Evolutionary conservation across 2,113 vertebrate species (phyloP), one percentile per base, ranked within the genome.

Genomic region (Maccullochella peelii): DNA sequence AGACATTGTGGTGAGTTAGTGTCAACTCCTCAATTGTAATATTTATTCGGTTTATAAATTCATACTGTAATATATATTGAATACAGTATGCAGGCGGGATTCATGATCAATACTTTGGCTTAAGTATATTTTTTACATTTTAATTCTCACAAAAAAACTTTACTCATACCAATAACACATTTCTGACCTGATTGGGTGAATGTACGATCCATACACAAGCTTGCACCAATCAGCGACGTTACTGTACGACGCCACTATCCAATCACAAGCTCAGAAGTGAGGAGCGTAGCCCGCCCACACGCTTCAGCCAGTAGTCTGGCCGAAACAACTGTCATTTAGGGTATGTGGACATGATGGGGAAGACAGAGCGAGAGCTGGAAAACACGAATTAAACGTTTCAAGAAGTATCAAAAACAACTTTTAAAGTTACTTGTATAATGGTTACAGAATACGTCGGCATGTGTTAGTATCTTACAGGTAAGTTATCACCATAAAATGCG

Each of bases 241-340:
- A 89, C 75, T 92, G 89, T 90, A 85, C 16, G 23, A 18, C 16
- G 5, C 0, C 12, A 0, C 12, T 30, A 52, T 27, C 94, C 93
- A 95, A 95, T 93, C 90, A 90, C 5, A 74, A 42, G 74, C 72
- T 8, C 10, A 3, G 69, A 10, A 55, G 23, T 0, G 25, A 2
- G 5, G 0, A 8, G 14, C 44, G 65, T 71, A 47, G 1, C 90
- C 91, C 91, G 86, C 94, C 94, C 77, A 74, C 76, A 33, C 69
- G 30, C 80, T 58, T 25, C 90, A 93, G 82, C 89, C 92, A 86
- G 87, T 92, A 75, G 86, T 87, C 63, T 84, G 63, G 76, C 68
- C 21, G 88, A 70, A 83, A 77, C 86, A 92, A 86, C 92, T 95
- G 94, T 95, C 94, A 95, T 86, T 94, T 86, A 90, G 76, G 80